Evolutionary conservation across 2,113 vertebrate genomes (phyloP).

Genomic region (Pachypanchax playfairii): DNA sequence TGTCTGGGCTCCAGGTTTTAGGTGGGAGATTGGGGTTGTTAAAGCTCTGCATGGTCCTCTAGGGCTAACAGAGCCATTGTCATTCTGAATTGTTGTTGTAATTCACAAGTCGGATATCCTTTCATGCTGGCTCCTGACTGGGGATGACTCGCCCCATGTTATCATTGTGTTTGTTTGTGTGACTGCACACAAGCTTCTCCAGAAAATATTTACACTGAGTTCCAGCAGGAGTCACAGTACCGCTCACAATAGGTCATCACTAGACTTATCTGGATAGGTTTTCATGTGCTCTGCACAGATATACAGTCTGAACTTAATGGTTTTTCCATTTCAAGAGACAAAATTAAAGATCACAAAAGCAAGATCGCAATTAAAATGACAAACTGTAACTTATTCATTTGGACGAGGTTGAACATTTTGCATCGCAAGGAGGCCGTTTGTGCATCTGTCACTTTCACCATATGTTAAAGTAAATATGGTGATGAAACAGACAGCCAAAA

Average conservation of each 20-base stretch:
- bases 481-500: constrained; percentile 58
- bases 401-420: constrained; percentile 64
- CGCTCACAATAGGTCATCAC: neutral
- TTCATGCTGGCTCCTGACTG: constrained; percentile 68
- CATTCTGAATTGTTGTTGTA: constrained; percentile 60
- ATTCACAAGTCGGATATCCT: constrained; percentile 69
- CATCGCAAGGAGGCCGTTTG: constrained; percentile 40
- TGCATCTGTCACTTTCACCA: constrained; percentile 75
- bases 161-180: constrained; percentile 41
- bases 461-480: constrained; percentile 65
- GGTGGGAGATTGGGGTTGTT: constrained; percentile 67
- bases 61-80: constrained; percentile 69
- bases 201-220: constrained; percentile 48
- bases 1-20: constrained; percentile 74
- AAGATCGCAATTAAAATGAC: constrained; percentile 33
- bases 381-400: constrained; percentile 66
- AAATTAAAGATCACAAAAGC: constrained; percentile 45
- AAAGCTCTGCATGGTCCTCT: constrained; percentile 61
- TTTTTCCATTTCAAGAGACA: constrained; percentile 52
- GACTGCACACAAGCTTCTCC: constrained; percentile 21
- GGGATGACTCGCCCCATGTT: constrained; percentile 37
- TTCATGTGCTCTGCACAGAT: too few species aligned
- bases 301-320: constrained; percentile 31
- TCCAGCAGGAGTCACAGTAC: neutral
- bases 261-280: too few species aligned